Base-by-base conservation (phyloP, 2,797 vertebrate genomes). In the Girardinus metallicus region DNA sequence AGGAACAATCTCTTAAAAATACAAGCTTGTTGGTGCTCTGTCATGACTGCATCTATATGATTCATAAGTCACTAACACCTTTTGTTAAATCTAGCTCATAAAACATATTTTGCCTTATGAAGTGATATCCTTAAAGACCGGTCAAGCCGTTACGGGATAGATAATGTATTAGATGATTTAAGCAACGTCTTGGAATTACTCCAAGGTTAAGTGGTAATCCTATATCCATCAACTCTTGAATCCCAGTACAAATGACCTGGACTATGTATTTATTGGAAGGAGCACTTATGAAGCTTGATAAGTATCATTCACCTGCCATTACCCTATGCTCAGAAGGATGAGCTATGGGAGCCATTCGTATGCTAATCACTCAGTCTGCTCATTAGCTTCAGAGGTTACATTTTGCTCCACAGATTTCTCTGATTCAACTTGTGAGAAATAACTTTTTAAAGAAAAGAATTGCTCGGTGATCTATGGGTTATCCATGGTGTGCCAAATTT, bases 121-220 rank as follows among this genome's bases (percentile, higher is more conserved):
- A 86, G 91, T 90, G 93, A 83, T 91, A 82, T 92, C 91, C 87
- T 90, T 89, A 93, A 95, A 93, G 91, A 92, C 85, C 91, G 93
- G 91, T 94, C 94, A 93, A 88, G 86, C 81, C 79, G 80, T 94
- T 95, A 94, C 88, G 80, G 89, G 88, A 93, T 78, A 90, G 88
- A 89, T 88, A 91, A 94, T 93, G 91, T 85, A 91, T 91, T 85
- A 78, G 85, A 91, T 89, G 91, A 94, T 93, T 94, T 85, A 92
- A 92, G 77, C 36, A 75, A 83, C 80, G 85, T 87, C 91, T 94
- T 95, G 94, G 94, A 95, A 92, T 91, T 88, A 89, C 88, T 92
- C 93, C 96, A 95, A 95, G 95, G 95, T 95, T 96, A 96, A 96
- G 95, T 95, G 94, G 91, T 89, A 91, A 95, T 95, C 93, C 93